A percentile compares a stretch with the other conserved stretches of the same genome.
Conservation (phyloP, 2,113 vertebrate species). For the Ophiodon elongatus region DNA sequence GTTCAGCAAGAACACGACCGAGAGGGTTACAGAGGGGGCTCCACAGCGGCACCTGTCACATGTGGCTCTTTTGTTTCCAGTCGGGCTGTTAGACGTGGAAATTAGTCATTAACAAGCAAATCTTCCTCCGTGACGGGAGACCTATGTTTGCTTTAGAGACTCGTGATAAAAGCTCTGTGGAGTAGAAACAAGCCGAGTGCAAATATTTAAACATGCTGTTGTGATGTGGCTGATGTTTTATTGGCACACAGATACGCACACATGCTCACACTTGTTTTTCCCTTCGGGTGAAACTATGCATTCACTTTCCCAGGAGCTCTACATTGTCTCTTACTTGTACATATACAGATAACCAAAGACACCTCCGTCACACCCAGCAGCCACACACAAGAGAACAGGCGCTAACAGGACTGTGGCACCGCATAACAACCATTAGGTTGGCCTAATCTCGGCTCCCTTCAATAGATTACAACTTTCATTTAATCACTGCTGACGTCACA, state of each 20-base stretch:
- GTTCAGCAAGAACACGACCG: background rate
- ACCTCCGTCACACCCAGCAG: background rate
- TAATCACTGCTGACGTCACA: conserved; percentile 11
- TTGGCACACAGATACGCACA: background rate
- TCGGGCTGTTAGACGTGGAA: conserved; percentile 1
- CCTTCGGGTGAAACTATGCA: background rate
- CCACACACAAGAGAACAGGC: conserved; percentile 39
- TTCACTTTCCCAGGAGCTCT: background rate
- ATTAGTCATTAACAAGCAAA: conserved; percentile 10
- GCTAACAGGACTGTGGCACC: conserved; percentile 17
- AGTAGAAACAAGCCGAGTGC: conserved; percentile 13
- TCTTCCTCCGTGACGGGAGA: background rate
- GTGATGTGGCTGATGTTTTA: background rate
- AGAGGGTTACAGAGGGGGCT: conserved; percentile 4
- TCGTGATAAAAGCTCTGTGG: background rate
- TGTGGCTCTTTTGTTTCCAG: background rate
- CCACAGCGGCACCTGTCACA: background rate
- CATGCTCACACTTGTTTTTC: conserved; percentile 35
- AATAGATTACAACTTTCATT: conserved; percentile 25
- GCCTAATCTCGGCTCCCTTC: conserved; percentile 9
- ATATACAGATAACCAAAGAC: background rate
- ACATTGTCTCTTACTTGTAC: background rate
- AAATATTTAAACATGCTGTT: conserved; percentile 19
- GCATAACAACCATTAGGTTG: conserved; percentile 3
- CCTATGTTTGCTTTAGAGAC: conserved; percentile 2